These are phyloP conservation scores for Psittacus erithacus DNA, from an alignment of 2,113 vertebrate species.

Conservation along the genomic window DNA sequence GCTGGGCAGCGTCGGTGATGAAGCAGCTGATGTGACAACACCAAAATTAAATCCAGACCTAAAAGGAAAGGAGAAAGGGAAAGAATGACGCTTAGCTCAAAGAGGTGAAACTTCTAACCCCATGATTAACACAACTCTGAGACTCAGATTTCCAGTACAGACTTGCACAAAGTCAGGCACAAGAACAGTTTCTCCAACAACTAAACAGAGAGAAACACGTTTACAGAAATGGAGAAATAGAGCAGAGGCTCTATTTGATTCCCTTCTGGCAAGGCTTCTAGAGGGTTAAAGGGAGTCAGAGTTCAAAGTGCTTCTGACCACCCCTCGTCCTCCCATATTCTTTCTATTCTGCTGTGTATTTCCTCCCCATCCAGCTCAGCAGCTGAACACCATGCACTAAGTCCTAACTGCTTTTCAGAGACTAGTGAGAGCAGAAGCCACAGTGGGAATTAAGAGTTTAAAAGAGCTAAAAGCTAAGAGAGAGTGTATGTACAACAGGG, in stretches of 20 bases:
- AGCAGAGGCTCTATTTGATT: not conserved
- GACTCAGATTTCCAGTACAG: not conserved
- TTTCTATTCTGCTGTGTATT: not conserved
- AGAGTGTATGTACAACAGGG: not conserved
- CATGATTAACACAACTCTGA: not conserved
- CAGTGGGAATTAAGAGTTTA: not conserved
- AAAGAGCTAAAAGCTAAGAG: not conserved
- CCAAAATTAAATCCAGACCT: conserved; percentile 75
- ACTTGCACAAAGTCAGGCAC: not conserved
- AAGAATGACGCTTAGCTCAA: conserved; percentile 4
- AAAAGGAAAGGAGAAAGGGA: not conserved
- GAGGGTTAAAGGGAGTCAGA: not conserved
- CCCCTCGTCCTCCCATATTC: not conserved
- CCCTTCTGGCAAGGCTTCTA: not conserved
- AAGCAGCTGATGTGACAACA: conserved; percentile 36
- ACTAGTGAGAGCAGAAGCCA: not conserved
- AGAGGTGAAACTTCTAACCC: not conserved
- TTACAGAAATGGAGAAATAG: too few species aligned
- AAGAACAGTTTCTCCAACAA: not conserved
- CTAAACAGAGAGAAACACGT: not conserved
- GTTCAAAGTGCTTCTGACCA: not conserved
- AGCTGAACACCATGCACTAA: not conserved
- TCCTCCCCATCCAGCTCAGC: not conserved
- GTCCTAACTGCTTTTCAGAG: not conserved
- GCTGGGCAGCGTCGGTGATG: not conserved